Evolutionary conservation across 2,113 vertebrate genomes (phyloP).

Genomic region (Noctilio leporinus): DNA sequence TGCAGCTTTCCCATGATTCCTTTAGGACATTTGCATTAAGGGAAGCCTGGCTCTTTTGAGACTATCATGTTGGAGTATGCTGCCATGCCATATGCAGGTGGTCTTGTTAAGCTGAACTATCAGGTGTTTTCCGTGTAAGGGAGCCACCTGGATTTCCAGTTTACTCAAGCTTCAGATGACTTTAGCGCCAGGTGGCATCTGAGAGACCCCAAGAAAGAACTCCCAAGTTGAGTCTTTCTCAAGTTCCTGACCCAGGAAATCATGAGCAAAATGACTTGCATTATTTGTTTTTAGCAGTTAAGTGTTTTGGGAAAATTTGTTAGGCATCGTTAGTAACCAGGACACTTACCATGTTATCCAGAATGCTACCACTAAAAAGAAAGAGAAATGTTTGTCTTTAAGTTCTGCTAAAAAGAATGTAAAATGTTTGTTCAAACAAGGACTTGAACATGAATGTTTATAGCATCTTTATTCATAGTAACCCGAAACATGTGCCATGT

Average conservation of each 20-base stretch:
- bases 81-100: neutral
- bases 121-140: neutral
- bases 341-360: neutral
- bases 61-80: neutral
- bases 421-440: neutral
- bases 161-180: neutral
- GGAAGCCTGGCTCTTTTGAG: neutral
- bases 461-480: neutral
- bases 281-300: neutral
- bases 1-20: neutral
- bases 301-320: neutral
- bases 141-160: neutral
- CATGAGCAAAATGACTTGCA: neutral
- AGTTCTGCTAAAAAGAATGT: neutral
- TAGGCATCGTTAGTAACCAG: neutral
- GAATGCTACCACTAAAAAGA: too few species aligned
- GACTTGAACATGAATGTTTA: neutral
- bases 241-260: neutral
- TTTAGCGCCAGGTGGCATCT: neutral
- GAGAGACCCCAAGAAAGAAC: neutral
- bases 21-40: neutral
- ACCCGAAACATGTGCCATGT: neutral
- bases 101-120: neutral
- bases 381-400: too few species aligned
- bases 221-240: neutral